Evolutionary conservation across 2,888 invertebrate species (phyloP).

Genomic region (Spialia ferax): DNA sequence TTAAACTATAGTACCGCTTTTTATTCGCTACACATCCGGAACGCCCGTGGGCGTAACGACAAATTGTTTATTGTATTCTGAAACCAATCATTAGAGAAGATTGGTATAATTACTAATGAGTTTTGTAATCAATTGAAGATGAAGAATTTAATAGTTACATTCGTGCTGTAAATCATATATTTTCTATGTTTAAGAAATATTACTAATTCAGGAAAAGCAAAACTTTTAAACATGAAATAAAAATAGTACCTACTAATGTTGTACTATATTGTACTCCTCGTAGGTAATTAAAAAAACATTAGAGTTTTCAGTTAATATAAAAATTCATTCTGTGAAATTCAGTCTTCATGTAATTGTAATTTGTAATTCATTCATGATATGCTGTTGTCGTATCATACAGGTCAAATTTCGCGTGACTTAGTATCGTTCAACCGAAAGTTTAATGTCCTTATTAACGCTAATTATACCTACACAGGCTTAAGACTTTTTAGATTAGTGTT

Average conservation of each 20-base stretch:
- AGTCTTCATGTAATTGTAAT: constrained; percentile 4
- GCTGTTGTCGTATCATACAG: constrained; percentile 17
- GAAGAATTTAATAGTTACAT: background rate
- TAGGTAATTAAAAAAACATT: background rate
- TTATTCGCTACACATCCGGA: constrained; percentile 78
- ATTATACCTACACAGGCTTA: constrained; percentile 7
- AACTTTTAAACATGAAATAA: too few relatives aligned
- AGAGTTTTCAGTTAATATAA: background rate
- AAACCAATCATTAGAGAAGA: constrained; percentile 59
- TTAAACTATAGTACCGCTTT: constrained; percentile 76
- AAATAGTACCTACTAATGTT: too few relatives aligned
- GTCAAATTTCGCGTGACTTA: constrained; percentile 19
- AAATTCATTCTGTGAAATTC: too few relatives aligned
- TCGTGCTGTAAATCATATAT: background rate
- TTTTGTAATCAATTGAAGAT: background rate
- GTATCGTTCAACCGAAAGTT: constrained; percentile 13
- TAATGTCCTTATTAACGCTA: constrained; percentile 27
- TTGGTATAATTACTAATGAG: constrained; percentile 19
- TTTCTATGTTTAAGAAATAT: too few relatives aligned
- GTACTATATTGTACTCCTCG: too few relatives aligned
- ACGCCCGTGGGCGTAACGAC: constrained; percentile 75
- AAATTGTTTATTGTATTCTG: constrained; percentile 70
- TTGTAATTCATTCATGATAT: constrained; percentile 6
- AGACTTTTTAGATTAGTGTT: background rate
- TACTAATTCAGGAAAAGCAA: too few relatives aligned